These are phyloP conservation scores for Heliornis fulica DNA, from an alignment of 2,113 vertebrate species.

Conservation along the genomic window DNA sequence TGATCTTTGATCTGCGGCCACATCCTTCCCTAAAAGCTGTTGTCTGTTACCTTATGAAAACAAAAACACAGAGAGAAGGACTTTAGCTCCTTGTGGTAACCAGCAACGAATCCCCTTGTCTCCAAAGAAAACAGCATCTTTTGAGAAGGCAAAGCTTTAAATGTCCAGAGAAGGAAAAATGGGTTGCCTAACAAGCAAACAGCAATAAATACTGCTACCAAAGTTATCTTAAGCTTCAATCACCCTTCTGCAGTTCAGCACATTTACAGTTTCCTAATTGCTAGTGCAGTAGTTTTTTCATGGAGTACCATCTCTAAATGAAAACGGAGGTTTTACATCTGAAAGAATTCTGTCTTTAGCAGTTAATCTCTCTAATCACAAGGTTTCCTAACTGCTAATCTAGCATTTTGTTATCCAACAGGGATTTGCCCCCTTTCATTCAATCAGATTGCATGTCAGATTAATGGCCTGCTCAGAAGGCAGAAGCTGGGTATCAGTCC, in stretches of 20 bases:
- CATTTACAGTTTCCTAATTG: neutral
- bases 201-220: neutral
- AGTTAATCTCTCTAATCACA: conserved; percentile 18
- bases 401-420: neutral
- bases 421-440: neutral
- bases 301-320: neutral
- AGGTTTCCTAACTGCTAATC: neutral
- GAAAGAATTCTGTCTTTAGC: neutral
- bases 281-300: neutral
- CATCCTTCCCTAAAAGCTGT: neutral
- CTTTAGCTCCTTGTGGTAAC: neutral
- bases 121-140: neutral
- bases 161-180: neutral
- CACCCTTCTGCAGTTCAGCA: neutral
- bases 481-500: neutral
- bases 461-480: neutral
- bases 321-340: neutral
- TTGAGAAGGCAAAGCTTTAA: neutral
- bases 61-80: neutral
- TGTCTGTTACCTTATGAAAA: neutral
- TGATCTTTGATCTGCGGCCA: neutral
- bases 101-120: neutral
- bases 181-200: neutral
- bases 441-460: neutral
- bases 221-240: neutral